A percentile compares a stretch with the other conserved stretches of the same genome.
These are phyloP conservation scores for Rhinichthys klamathensis DNA, from an alignment of 2,113 vertebrate species.

Conservation along the genomic window DNA sequence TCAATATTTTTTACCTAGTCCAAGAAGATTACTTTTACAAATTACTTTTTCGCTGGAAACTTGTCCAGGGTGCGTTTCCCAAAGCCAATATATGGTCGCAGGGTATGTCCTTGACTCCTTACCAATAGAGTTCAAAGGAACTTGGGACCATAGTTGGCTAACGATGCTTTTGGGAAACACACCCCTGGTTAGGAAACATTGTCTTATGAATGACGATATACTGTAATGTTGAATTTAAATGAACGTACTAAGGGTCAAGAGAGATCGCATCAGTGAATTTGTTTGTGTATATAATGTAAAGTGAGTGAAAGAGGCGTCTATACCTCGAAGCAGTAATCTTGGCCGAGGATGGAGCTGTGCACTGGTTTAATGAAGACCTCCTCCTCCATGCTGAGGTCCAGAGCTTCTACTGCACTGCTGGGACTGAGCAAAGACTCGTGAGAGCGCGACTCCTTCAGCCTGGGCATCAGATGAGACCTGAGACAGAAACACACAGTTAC, in stretches of 20 bases:
- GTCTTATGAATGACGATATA: not conserved
- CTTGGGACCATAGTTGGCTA: too few species aligned
- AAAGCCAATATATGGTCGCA: too few species aligned
- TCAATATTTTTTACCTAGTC: not conserved
- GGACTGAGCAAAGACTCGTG: constrained; percentile 99
- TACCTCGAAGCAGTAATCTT: constrained; percentile 98
- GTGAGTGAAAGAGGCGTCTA: not conserved
- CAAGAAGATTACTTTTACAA: not conserved
- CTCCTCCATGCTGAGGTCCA: constrained; percentile 99
- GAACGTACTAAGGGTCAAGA: not conserved
- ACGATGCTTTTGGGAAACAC: too few species aligned
- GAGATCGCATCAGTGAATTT: not conserved
- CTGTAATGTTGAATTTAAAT: not conserved
- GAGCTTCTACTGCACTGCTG: constrained; percentile 93
- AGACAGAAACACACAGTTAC: constrained; percentile 7
- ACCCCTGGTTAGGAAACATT: not conserved
- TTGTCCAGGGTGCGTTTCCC: not conserved
- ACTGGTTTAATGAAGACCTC: constrained; percentile 96
- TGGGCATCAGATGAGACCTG: constrained; percentile 99
- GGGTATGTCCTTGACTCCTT: too few species aligned
- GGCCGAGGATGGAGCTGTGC: constrained; percentile 97
- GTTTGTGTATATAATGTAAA: not conserved
- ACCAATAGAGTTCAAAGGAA: too few species aligned
- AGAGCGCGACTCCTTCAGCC: constrained; percentile 98
- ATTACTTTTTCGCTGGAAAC: not conserved